Conservation (phyloP, 2,113 vertebrate genomes). For the Epinephelus moara region DNA sequence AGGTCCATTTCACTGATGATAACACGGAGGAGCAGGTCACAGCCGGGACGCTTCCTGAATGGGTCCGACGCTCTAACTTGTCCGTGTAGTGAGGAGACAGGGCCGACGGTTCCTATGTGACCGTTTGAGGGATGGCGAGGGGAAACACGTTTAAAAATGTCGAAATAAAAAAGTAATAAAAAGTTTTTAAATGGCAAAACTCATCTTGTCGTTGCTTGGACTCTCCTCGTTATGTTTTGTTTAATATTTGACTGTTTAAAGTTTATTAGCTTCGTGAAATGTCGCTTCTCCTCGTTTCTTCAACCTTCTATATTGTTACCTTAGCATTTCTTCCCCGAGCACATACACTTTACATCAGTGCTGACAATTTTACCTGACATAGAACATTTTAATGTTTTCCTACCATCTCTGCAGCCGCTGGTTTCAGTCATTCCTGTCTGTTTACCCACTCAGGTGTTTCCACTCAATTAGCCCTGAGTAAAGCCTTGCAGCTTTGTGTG, state of each 20-base stretch:
- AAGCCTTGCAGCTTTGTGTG: neutral
- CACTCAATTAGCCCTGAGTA: neutral
- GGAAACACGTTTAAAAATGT: neutral
- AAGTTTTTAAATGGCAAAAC: neutral
- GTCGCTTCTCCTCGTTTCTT: too few relatives aligned
- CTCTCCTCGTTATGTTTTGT: neutral
- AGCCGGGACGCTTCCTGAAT: constrained; percentile 19
- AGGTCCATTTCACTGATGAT: constrained; percentile 17
- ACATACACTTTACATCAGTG: neutral
- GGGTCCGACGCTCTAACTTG: constrained; percentile 16
- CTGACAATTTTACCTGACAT: neutral
- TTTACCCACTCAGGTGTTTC: neutral
- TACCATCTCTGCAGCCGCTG: neutral
- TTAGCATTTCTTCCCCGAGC: neutral
- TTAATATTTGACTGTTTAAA: too few relatives aligned
- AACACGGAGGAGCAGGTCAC: constrained; percentile 42
- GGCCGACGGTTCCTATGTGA: constrained; percentile 7
- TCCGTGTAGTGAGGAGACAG: neutral
- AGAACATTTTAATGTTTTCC: neutral
- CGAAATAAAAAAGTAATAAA: too few relatives aligned
- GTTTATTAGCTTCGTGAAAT: too few relatives aligned
- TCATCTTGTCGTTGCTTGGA: neutral
- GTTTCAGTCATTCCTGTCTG: neutral
- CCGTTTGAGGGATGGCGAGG: neutral
- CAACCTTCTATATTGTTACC: neutral